Percentiles rank a stretch among this genome's conserved stretches.
phyloP scores from a whole-genome alignment of 2,888 invertebrate genomes.

The Zhuqinia jingwanae region DNA sequence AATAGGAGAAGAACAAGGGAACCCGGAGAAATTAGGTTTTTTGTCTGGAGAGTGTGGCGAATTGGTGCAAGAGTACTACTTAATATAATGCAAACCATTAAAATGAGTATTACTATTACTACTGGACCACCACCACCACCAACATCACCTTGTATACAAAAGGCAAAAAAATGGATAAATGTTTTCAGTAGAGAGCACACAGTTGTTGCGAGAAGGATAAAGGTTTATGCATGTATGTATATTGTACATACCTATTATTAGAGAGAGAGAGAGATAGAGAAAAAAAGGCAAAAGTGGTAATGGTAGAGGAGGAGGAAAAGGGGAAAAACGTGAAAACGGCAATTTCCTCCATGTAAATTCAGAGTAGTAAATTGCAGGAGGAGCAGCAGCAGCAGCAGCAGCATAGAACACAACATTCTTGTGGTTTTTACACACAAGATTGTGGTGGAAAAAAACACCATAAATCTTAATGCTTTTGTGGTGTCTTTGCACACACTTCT shows the following conservation, averaged over 20 bases:
- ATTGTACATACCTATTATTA: constrained; percentile 7
- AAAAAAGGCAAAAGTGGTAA: too few species aligned
- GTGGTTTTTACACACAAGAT: constrained; percentile 61
- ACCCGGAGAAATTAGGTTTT: not conserved
- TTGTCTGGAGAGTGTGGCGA: constrained; percentile 18
- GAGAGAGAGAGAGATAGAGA: constrained; percentile 23
- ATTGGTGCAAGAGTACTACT: not conserved
- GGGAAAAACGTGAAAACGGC: constrained; percentile 49
- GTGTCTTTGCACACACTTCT: constrained; percentile 61
- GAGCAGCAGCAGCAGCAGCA: constrained; percentile 4
- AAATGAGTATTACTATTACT: constrained; percentile 52
- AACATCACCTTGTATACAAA: too few species aligned
- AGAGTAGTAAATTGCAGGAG: not conserved
- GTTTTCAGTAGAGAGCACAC: not conserved
- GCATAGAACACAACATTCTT: constrained; percentile 51
- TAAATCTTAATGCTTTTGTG: constrained; percentile 72
- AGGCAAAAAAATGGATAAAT: too few species aligned
- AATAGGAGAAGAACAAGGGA: constrained; percentile 3
- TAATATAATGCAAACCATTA: constrained; percentile 53
- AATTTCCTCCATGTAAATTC: constrained; percentile 64
- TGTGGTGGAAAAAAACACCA: constrained; percentile 46
- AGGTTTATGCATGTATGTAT: not conserved
- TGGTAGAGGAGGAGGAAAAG: constrained; percentile 20
- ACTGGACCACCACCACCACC: constrained; percentile 24
- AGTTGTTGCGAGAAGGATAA: not conserved